These are phyloP conservation scores for Notodonta ziczac DNA, from an alignment of 2,888 invertebrate genomes.

Conservation along the genomic window DNA sequence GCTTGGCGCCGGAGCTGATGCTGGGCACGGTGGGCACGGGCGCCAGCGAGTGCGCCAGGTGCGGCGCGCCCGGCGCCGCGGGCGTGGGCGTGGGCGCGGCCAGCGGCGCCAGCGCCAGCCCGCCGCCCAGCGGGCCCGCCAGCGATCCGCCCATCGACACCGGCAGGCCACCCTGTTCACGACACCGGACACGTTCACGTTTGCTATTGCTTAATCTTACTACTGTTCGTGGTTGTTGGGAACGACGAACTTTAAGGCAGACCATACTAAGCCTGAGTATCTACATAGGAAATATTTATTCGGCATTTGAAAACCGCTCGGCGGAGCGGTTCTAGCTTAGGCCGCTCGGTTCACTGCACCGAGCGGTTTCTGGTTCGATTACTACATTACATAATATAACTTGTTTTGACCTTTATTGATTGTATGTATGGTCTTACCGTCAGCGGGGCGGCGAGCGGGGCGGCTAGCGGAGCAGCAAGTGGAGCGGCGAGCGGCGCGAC, in stretches of 20 bases:
- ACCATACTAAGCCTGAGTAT: no score
- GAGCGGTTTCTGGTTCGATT: no score
- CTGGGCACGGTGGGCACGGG: slow-evolving; percentile 81
- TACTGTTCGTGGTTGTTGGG: no score
- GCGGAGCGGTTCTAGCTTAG: no score
- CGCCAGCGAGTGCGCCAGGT: slow-evolving; percentile 78
- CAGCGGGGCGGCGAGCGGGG: slow-evolving; percentile 55
- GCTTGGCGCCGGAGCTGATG: slow-evolving; percentile 78
- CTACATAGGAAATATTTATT: no score
- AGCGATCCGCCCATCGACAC: slow-evolving; percentile 17
- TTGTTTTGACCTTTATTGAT: background rate
- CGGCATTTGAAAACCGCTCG: no score
- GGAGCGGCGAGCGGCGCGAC: slow-evolving; percentile 59
- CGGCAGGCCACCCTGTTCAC: slow-evolving; percentile 39
- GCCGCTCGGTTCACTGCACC: no score
- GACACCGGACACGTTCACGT: background rate
- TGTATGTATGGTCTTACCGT: slow-evolving; percentile 45
- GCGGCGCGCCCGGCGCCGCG: slow-evolving; percentile 66
- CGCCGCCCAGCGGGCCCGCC: slow-evolving; percentile 62
- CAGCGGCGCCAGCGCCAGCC: slow-evolving; percentile 64
- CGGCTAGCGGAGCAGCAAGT: slow-evolving; percentile 61
- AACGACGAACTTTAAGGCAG: no score
- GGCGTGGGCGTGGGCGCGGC: slow-evolving; percentile 77
- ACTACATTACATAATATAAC: no score
- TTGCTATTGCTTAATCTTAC: no score